A percentile compares a stretch with the other conserved stretches of the same genome.
These are phyloP conservation scores for Eupelmus urozonus DNA, from an alignment of 2,888 invertebrate species.

Conservation along the genomic window DNA sequence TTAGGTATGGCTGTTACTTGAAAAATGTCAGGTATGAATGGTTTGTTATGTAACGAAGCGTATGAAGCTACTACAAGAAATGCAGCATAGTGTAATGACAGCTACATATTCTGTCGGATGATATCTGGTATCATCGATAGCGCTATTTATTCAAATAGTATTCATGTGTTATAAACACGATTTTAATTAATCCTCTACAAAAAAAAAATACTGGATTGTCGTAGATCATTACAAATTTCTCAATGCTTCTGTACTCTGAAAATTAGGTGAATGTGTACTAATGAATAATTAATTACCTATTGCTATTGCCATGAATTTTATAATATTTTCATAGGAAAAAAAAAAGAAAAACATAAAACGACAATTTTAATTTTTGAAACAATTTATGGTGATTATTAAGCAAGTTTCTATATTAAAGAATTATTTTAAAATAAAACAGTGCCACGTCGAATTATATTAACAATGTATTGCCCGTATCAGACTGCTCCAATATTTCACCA, in stretches of 20 bases:
- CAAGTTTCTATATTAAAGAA: slow-evolving; percentile 17
- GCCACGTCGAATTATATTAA: slow-evolving; percentile 36
- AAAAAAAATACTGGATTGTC: slow-evolving; percentile 27
- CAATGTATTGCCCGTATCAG: slow-evolving; percentile 14
- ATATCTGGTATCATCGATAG: slow-evolving; percentile 16
- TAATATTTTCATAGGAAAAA: slow-evolving; percentile 57
- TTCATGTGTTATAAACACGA: slow-evolving; percentile 38
- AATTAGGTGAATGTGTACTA: slow-evolving; percentile 41
- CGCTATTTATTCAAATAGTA: slow-evolving; percentile 38
- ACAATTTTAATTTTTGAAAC: slow-evolving; percentile 36
- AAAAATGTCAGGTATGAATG: slow-evolving; percentile 50
- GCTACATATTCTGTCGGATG: slow-evolving; percentile 29
- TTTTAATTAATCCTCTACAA: slow-evolving; percentile 41
- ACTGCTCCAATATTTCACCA: slow-evolving; percentile 44
- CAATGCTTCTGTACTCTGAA: slow-evolving; percentile 39
- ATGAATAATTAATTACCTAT: slow-evolving; percentile 32
- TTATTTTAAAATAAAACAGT: slow-evolving; percentile 36
- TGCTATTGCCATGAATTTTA: slow-evolving; percentile 47
- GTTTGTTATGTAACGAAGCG: slow-evolving; percentile 43
- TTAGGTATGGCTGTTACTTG: slow-evolving; percentile 52
- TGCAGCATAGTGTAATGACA: slow-evolving; percentile 33
- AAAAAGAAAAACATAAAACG: slow-evolving; percentile 29
- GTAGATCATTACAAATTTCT: slow-evolving; percentile 43
- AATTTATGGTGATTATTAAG: slow-evolving; percentile 13
- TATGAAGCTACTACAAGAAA: slow-evolving; percentile 39